Base-by-base conservation (phyloP, 2,888 invertebrate genomes). In the Hetaerina titia region DNA sequence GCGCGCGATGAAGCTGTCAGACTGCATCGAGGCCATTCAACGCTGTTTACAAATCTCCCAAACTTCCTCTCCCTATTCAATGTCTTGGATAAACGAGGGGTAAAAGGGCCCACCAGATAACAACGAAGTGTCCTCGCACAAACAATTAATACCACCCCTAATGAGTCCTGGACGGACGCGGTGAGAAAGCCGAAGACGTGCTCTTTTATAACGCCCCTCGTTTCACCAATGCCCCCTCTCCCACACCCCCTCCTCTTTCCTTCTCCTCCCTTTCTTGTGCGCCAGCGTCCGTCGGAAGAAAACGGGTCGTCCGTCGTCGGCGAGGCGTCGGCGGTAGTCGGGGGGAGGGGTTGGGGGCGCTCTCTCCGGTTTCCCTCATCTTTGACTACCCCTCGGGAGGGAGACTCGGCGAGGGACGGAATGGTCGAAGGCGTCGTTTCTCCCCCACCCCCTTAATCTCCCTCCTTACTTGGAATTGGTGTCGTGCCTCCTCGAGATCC, bases 121-220 rank as follows among this genome's bases (percentile, higher is more conserved):
- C 64, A 64, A 90, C 90, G 90, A 64, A 45, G 31, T 17, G 63
- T 25, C 45, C 90, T 25, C 90, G 22, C 64, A 45, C 64, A 90
- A 90, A 90, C 90, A 90, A 90, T 90, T 90, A 90, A 64, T 64
- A 64, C 63, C 25, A 45, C 69, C 56, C 56, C 69, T 92, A 92
- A 92, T 92, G 92, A 92, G 92, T 92, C 92, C n/a, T 92, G 92
- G 92, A 92, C 92, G 74, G 90, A 90, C 63, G 45, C 31, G 69
- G 90, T 31, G 60, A 25, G 90, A 90, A 69, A 69, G 69, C 69
- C n/a, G 19, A 69, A 69, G 81, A 81, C 90, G 63, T 64, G 63
- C 64, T 64, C 90, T n/a, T 63, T 63, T 90, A 63, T 90, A 25
- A 63, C 63, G 63, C 31, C 81, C 19, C 25, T 31, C 63, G 60